Percentiles rank a stretch among this genome's conserved stretches.
These are phyloP conservation scores for Fukomys damarensis DNA, from an alignment of 2,113 vertebrate species.

Conservation along the genomic window DNA sequence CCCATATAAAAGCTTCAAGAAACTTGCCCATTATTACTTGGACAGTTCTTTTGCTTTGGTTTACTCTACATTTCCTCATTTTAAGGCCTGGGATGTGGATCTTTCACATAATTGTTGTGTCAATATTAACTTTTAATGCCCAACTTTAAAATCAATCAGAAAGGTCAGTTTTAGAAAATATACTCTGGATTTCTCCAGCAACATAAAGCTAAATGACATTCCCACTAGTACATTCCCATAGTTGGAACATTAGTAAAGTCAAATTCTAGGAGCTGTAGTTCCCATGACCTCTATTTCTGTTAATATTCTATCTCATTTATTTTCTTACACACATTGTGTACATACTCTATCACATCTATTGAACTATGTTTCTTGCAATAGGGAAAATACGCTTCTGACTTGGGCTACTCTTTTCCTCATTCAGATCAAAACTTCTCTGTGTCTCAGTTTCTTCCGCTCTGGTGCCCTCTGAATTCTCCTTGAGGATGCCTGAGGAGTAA, in stretches of 20 bases:
- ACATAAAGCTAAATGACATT: background rate
- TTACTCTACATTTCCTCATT: too few species aligned
- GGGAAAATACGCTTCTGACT: slow-evolving; percentile 13
- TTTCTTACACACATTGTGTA: background rate
- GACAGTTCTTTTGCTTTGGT: background rate
- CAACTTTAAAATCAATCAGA: background rate
- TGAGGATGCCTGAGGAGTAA: too few species aligned
- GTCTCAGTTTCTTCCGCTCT: background rate
- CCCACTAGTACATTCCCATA: background rate
- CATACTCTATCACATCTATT: background rate
- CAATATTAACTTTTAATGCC: background rate
- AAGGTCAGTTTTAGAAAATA: slow-evolving; percentile 18
- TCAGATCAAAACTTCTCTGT: slow-evolving; percentile 33
- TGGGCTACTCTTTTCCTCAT: background rate
- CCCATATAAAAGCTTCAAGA: background rate
- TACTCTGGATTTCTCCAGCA: background rate
- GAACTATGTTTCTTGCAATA: background rate
- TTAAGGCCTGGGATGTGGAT: background rate
- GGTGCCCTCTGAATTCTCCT: too few species aligned
- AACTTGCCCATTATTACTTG: background rate
- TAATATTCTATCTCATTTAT: background rate
- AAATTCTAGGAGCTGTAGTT: background rate
- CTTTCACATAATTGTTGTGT: background rate
- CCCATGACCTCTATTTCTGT: background rate
- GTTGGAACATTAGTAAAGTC: background rate